A percentile compares a stretch with the other conserved stretches of the same genome.
Evolutionary conservation across 2,888 invertebrate genomes (phyloP).

Genomic region (Thereva nobilitata): DNA sequence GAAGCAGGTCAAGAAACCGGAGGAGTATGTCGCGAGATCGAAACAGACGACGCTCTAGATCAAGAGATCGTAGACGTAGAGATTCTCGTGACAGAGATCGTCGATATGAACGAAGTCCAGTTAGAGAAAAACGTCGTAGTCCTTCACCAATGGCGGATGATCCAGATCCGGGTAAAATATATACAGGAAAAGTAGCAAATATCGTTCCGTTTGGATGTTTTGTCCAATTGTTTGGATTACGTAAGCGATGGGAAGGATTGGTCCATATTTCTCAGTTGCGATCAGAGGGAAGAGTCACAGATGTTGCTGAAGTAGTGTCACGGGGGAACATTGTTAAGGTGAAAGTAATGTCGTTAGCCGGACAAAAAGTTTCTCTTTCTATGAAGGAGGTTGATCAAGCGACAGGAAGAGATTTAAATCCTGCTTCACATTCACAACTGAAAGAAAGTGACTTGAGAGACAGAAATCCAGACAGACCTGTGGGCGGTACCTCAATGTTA

Average conservation of each 20-base stretch:
- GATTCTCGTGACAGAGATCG: constrained; percentile 31
- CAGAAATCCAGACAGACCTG: constrained; percentile 92
- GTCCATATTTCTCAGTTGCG: constrained; percentile 96
- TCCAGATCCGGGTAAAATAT: constrained; percentile 83
- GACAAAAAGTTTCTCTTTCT: constrained; percentile 91
- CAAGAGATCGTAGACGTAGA: constrained; percentile 44
- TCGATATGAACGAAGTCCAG: constrained; percentile 17
- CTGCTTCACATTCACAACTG: constrained; percentile 69
- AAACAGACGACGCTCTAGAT: constrained; percentile 43
- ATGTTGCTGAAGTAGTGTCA: constrained; percentile 90
- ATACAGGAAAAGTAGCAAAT: constrained; percentile 90
- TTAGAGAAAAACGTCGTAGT: constrained; percentile 51
- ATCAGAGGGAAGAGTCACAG: constrained; percentile 90
- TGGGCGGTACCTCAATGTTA: constrained; percentile 64
- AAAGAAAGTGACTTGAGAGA: constrained; percentile 63
- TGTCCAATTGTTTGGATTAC: constrained; percentile 90
- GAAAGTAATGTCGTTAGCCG: constrained; percentile 90
- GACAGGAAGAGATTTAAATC: constrained; percentile 93
- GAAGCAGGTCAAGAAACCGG: constrained; percentile 40
- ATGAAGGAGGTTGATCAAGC: constrained; percentile 98
- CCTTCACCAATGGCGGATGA: constrained; percentile 65
- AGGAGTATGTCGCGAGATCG: constrained; percentile 50
- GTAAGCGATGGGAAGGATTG: constrained; percentile 89
- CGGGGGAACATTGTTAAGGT: constrained; percentile 88
- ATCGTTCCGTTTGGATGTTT: constrained; percentile 99